These are phyloP conservation scores for Corythornis vintsioides DNA, from an alignment of 2,113 vertebrate genomes.

Conservation along the genomic window DNA sequence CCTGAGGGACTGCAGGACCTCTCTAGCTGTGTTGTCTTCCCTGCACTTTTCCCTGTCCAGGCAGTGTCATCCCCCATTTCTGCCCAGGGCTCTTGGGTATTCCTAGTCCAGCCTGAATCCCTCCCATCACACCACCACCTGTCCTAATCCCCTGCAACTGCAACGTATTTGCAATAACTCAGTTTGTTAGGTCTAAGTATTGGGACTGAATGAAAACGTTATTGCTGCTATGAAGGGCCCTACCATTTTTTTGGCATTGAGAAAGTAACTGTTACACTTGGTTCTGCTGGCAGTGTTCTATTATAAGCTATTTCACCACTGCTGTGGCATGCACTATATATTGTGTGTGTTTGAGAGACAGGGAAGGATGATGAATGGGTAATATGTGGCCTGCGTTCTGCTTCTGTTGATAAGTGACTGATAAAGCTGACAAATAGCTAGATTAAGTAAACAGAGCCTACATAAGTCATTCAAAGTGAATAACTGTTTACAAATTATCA, in stretches of 20 bases:
- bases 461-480: slow-evolving; percentile 52
- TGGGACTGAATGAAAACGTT: not conserved
- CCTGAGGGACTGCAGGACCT: not conserved
- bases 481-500: slow-evolving; percentile 64
- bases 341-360: not conserved
- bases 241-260: not conserved
- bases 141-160: not conserved
- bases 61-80: not conserved
- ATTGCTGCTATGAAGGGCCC: not conserved
- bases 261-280: not conserved
- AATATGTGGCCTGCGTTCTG: slow-evolving; percentile 40
- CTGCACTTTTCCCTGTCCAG: rapidly evolving
- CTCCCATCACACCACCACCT: not conserved
- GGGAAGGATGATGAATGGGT: slow-evolving; percentile 48
- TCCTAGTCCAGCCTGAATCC: not conserved
- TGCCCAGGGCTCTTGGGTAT: not conserved
- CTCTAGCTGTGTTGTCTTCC: rapidly evolving
- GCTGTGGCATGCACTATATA: slow-evolving; percentile 32
- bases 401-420: slow-evolving; percentile 62
- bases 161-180: rapidly evolving
- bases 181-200: rapidly evolving
- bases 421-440: slow-evolving; percentile 62
- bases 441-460: slow-evolving; percentile 55
- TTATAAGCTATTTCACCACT: not conserved
- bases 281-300: not conserved